A percentile compares a stretch with the other conserved stretches of the same genome.
phyloP scores from a whole-genome alignment of 2,797 vertebrate species.

The Gambusia yucatana region DNA sequence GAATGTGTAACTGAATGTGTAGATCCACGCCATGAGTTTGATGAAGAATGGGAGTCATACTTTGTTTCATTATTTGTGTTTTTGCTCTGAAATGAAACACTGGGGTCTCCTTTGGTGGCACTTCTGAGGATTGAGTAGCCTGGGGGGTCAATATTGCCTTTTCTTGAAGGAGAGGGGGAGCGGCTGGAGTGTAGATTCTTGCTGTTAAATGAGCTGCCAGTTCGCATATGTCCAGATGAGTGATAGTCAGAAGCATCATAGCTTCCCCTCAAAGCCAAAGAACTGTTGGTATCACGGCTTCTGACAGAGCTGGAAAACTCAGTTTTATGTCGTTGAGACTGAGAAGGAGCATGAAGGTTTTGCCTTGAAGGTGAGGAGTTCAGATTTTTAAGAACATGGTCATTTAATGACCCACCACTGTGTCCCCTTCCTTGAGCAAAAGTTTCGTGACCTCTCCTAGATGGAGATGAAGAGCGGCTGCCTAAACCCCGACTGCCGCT shows the following conservation, averaged over 20 bases:
- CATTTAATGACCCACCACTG: slow-evolving; percentile 35
- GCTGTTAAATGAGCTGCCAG: slow-evolving; percentile 40
- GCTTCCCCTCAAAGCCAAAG: slow-evolving; percentile 51
- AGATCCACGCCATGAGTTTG: slow-evolving; percentile 64
- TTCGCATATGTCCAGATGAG: slow-evolving; percentile 51
- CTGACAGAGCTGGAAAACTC: slow-evolving; percentile 42
- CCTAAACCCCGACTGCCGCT: slow-evolving; percentile 30
- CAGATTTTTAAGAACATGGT: slow-evolving; percentile 40
- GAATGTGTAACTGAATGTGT: slow-evolving; percentile 70
- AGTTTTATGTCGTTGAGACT: slow-evolving; percentile 58
- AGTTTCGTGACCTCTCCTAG: slow-evolving; percentile 52
- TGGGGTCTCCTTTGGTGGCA: slow-evolving; percentile 58
- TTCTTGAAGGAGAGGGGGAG: slow-evolving; percentile 57
- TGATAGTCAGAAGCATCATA: slow-evolving; percentile 49
- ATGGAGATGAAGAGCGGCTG: slow-evolving; percentile 64
- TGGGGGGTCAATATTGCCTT: slow-evolving; percentile 46
- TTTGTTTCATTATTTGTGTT: slow-evolving; percentile 43
- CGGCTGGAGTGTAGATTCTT: slow-evolving; percentile 44
- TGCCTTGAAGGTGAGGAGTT: slow-evolving; percentile 66
- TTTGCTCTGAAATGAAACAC: slow-evolving; percentile 58
- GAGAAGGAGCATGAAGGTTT: slow-evolving; percentile 55
- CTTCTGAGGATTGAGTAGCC: slow-evolving; percentile 68
- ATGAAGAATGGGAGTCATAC: slow-evolving; percentile 61
- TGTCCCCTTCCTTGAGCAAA: slow-evolving; percentile 56
- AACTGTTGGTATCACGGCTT: slow-evolving; percentile 40